Conservation (phyloP, 1,140 invertebrate genomes). For the Globodera rostochiensis region DNA sequence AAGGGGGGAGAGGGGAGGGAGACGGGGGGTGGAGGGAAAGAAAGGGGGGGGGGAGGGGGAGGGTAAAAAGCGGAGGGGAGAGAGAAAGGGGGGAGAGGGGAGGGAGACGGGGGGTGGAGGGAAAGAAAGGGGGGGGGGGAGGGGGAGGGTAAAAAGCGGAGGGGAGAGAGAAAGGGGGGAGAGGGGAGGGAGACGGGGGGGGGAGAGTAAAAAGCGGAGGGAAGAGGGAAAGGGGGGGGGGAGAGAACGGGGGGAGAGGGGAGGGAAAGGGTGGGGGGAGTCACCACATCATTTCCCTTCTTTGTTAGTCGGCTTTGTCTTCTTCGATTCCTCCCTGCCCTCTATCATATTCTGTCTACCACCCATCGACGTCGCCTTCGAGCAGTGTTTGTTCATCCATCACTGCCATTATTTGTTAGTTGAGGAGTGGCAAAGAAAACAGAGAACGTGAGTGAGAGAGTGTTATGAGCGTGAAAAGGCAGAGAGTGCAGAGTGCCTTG, state of each 20-base stretch:
- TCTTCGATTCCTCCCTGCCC: constrained; percentile 6
- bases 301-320: neutral
- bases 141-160: neutral
- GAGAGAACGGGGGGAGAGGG: too few relatives aligned
- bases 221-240: too few relatives aligned
- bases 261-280: neutral
- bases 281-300: neutral
- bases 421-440: neutral
- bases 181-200: neutral
- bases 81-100: neutral
- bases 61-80: neutral
- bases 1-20: neutral
- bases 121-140: neutral
- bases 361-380: neutral
- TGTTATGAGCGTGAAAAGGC: neutral
- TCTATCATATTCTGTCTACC: neutral
- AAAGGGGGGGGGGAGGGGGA: neutral
- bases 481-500: neutral
- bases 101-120: neutral
- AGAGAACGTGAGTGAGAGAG: too few relatives aligned
- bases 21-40: neutral
- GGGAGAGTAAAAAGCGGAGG: neutral
- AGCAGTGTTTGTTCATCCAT: neutral
- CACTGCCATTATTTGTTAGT: neutral
- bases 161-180: neutral